Percentiles rank a stretch among this genome's conserved stretches.
Conservation (phyloP, 2,113 vertebrate genomes). For the Leucopsar rothschildi region DNA sequence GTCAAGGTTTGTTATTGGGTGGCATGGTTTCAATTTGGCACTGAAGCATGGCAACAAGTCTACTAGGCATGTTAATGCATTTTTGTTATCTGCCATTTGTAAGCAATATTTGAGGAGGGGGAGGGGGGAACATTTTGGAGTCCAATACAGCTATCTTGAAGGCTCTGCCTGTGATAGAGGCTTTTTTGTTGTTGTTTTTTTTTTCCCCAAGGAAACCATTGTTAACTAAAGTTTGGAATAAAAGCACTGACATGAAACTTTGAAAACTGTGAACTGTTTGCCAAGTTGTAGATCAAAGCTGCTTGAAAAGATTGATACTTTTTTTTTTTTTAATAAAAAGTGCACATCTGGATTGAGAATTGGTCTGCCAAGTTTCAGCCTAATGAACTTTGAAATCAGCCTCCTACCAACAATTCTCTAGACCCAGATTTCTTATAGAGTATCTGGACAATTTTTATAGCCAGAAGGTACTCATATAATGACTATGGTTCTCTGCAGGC, state of each 20-base stretch:
- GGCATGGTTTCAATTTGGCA: constrained; percentile 57
- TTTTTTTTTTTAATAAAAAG: constrained; percentile 38
- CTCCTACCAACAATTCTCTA: not conserved
- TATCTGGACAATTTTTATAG: not conserved
- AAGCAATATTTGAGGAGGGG: not conserved
- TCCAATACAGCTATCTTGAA: not conserved
- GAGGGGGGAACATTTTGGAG: not conserved
- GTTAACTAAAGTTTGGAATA: not conserved
- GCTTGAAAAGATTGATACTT: constrained; percentile 8
- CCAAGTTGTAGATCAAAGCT: constrained; percentile 43
- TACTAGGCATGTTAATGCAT: not conserved
- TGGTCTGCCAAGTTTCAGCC: constrained; percentile 54
- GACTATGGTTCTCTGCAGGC: not conserved
- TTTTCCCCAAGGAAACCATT: not conserved
- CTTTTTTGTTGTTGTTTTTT: not conserved
- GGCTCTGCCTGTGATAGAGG: not conserved
- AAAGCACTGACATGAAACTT: constrained; percentile 3
- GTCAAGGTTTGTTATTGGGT: constrained; percentile 57
- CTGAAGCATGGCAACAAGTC: constrained; percentile 10
- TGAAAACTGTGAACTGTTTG: not conserved
- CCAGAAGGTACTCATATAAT: not conserved
- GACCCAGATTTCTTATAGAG: not conserved
- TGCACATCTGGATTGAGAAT: constrained; percentile 60
- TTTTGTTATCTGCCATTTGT: constrained; percentile 9
- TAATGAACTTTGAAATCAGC: constrained; percentile 43